Percentiles rank a stretch among this genome's conserved stretches.
Evolutionary conservation across 2,797 vertebrate genomes (phyloP).

Genomic region (Decapterus maruadsi): DNA sequence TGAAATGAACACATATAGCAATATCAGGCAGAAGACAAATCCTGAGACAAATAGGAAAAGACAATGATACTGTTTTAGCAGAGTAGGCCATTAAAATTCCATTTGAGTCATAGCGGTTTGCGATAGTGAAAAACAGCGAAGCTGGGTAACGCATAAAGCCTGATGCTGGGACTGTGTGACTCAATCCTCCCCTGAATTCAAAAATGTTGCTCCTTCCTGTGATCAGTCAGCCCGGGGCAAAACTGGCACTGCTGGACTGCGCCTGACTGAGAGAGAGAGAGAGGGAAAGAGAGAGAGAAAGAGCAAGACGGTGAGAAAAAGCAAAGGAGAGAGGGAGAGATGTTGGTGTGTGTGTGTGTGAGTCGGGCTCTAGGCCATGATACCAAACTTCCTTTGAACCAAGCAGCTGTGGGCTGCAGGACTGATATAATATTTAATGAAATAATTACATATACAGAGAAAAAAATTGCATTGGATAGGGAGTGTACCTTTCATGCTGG

Average conservation of each 20-base stretch:
- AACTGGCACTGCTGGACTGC: conserved; percentile 82
- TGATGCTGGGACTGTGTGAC: conserved; percentile 77
- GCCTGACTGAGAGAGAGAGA: conserved; percentile 54
- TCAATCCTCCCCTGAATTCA: conserved; percentile 84
- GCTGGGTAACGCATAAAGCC: conserved; percentile 65
- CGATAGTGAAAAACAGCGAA: conserved; percentile 60
- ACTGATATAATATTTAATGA: conserved; percentile 86
- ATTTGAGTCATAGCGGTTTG: conserved; percentile 77
- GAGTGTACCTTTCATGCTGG: conserved; percentile 69
- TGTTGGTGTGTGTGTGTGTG: conserved; percentile 58
- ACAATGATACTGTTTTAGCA: conserved; percentile 63
- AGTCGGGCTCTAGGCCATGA: conserved; percentile 76
- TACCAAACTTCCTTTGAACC: conserved; percentile 85
- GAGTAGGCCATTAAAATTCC: conserved; percentile 77
- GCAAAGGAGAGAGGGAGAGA: conserved; percentile 34
- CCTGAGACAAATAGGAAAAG: conserved; percentile 57
- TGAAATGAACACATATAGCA: conserved; percentile 57
- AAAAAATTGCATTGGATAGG: conserved; percentile 70
- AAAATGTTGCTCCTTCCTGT: conserved; percentile 85
- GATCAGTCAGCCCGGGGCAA: conserved; percentile 85
- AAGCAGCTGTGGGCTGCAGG: conserved; percentile 80
- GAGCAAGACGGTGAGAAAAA: conserved; percentile 37
- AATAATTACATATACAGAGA: conserved; percentile 83
- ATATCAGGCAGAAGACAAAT: conserved; percentile 68
- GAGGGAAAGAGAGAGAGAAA: conserved; percentile 23